These are phyloP conservation scores for Tinea pellionella DNA, from an alignment of 2,888 invertebrate genomes.

Conservation along the genomic window DNA sequence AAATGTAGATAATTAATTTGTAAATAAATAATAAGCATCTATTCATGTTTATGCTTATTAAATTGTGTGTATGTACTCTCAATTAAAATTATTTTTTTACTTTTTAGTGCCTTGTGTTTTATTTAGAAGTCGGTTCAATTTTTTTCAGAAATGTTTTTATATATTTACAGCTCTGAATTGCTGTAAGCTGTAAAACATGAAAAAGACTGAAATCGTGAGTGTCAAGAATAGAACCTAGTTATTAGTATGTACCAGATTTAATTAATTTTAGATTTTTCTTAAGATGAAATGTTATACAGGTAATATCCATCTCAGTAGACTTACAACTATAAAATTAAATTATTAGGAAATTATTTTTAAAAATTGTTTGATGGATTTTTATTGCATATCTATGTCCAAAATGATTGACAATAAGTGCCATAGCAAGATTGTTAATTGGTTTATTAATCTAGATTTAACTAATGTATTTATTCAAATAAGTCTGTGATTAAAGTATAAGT, in stretches of 20 bases:
- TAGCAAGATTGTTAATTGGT: constrained; percentile 3
- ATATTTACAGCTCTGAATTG: constrained; percentile 8
- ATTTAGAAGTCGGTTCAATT: too few relatives aligned
- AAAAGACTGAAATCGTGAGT: neutral
- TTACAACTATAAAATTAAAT: neutral
- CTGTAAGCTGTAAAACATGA: neutral
- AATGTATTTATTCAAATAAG: neutral
- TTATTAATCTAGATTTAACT: neutral
- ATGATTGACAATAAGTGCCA: neutral
- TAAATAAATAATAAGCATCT: too few relatives aligned
- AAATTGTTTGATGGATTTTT: neutral
- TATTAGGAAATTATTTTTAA: neutral
- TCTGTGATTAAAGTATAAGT: constrained; percentile 6
- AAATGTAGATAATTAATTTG: too few relatives aligned
- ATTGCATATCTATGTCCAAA: neutral
- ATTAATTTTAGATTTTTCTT: too few relatives aligned
- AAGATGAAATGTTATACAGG: too few relatives aligned
- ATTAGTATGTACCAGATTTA: too few relatives aligned
- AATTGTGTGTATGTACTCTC: too few relatives aligned
- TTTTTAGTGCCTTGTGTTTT: too few relatives aligned
- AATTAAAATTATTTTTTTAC: too few relatives aligned
- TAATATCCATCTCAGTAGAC: neutral
- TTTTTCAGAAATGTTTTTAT: too few relatives aligned
- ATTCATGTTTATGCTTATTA: too few relatives aligned
- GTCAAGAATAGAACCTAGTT: neutral